phyloP scores from a whole-genome alignment of 2,888 invertebrate genomes.

The Dascillus cervinus region DNA sequence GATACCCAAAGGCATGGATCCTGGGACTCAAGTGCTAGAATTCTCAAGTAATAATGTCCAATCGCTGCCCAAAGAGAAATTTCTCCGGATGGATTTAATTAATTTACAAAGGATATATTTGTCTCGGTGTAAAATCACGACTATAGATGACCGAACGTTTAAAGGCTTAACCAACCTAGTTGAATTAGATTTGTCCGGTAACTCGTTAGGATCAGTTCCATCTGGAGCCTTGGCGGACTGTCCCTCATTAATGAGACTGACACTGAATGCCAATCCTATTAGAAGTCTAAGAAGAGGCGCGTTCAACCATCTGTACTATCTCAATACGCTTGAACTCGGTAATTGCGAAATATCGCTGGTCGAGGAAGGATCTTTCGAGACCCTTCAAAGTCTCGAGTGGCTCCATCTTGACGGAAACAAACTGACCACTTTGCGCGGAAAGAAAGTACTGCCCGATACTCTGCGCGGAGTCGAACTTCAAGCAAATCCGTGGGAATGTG shows the following conservation, averaged over 20 bases:
- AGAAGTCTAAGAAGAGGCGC: slow-evolving; percentile 60
- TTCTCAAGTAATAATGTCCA: slow-evolving; percentile 77
- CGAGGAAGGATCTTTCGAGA: slow-evolving; percentile 73
- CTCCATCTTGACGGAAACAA: slow-evolving; percentile 76
- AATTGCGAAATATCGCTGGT: slow-evolving; percentile 71
- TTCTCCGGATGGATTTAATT: slow-evolving; percentile 68
- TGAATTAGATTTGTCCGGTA: slow-evolving; percentile 79
- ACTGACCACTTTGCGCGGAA: slow-evolving; percentile 62
- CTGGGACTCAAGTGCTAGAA: slow-evolving; percentile 81
- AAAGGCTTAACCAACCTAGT: slow-evolving; percentile 79
- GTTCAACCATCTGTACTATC: slow-evolving; percentile 65
- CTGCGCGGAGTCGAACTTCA: slow-evolving; percentile 75
- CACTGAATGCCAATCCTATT: slow-evolving; percentile 76
- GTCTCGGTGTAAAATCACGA: slow-evolving; percentile 67
- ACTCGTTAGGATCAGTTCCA: slow-evolving; percentile 70
- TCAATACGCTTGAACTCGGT: slow-evolving; percentile 74
- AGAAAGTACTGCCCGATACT: slow-evolving; percentile 62
- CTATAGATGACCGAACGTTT: slow-evolving; percentile 74
- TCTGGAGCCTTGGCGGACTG: slow-evolving; percentile 71
- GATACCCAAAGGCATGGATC: slow-evolving; percentile 72
- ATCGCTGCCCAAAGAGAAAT: slow-evolving; percentile 69
- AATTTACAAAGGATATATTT: slow-evolving; percentile 84
- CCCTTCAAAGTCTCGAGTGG: slow-evolving; percentile 76
- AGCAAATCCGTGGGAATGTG: slow-evolving; percentile 84
- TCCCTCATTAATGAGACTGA: slow-evolving; percentile 74